Evolutionary conservation across 2,888 invertebrate species (phyloP), one percentile per base, ranked within the genome.

Genomic region (Drosophila phalerata): DNA sequence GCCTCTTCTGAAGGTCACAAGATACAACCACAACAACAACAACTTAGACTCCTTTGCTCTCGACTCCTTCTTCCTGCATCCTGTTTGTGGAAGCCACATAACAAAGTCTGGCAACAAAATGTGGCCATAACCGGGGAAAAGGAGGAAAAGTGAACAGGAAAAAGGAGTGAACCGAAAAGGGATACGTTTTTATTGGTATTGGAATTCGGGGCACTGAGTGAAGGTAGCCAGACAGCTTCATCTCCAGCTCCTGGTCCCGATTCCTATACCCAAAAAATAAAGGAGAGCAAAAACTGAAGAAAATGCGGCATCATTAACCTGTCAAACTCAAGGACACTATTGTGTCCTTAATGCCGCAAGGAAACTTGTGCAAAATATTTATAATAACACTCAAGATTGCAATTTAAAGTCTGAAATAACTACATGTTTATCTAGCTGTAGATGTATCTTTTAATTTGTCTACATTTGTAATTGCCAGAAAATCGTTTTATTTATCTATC

Each of bases 181-280:
- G 49, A 37, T 28, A 49, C 28, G 13, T 15, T 15, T 15, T 15
- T 15, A 10, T 15, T 1, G 10, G 37, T 9, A 32, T 49, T 30
- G 10, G 13, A 25, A 13, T 11, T 17, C n/a, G 30, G 10, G 40
- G 28, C 28, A n/a, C 19, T 19, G 55, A 32, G 55, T 0, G 22
- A 9, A 49, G 43, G 49, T 32, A 34, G 51, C 76, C 64, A 73
- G 76, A 73, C 73, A 47, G 55, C 72, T 51, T 25, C 65, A 40
- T 30, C 62, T 53, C 53, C 62, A 32, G n/a, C 66, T 32, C 10
- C n/a, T n/a, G 1, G n/a, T 5, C 5, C 11, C 5, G 48, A 6
- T 6, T 5, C 5, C 19, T 1, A 17, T 4, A 1, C 32, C 32
- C 11, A 10, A 11, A 11, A 9, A 32, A 32, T 3, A 11, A 32